Conservation (phyloP, 2,888 invertebrate genomes). For the Alloscopus bannaensis region DNA sequence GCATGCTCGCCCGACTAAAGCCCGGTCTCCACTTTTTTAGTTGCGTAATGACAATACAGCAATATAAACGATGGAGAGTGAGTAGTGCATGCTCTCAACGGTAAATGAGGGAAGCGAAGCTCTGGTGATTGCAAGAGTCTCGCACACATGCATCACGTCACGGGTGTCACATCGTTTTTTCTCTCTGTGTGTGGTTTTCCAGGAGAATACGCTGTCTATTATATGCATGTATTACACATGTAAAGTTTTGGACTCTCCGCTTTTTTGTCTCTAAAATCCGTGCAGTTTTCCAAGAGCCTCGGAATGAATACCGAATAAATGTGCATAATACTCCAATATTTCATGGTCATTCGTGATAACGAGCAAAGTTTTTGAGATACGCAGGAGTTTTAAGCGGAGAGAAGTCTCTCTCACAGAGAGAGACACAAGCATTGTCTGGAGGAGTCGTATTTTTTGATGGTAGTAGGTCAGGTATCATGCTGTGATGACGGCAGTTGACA, state of each 20-base stretch:
- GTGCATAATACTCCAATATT: conserved; percentile 35
- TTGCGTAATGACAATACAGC: conserved; percentile 9
- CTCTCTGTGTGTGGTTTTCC: no score
- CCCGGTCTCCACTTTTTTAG: no score
- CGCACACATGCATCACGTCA: no score
- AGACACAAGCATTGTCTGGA: not conserved
- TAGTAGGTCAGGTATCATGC: conserved; percentile 40
- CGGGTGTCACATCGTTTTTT: no score
- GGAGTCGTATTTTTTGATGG: conserved; percentile 2
- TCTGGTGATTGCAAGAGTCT: no score
- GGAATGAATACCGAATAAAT: conserved; percentile 34
- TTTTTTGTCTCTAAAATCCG: conserved; percentile 15
- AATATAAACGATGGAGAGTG: no score
- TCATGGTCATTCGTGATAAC: conserved; percentile 35
- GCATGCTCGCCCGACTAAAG: no score
- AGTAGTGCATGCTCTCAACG: no score
- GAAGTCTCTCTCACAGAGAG: not conserved
- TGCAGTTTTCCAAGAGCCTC: conserved; percentile 32
- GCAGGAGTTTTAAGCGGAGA: not conserved
- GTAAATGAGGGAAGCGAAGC: no score
- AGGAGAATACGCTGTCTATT: no score
- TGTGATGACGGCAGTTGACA: conserved; percentile 33
- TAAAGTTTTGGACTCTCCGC: no score
- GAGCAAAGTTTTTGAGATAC: conserved; percentile 32
- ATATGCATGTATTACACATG: no score